Evolutionary conservation across 2,113 vertebrate genomes (phyloP).

Genomic region (Electrona antarctica): DNA sequence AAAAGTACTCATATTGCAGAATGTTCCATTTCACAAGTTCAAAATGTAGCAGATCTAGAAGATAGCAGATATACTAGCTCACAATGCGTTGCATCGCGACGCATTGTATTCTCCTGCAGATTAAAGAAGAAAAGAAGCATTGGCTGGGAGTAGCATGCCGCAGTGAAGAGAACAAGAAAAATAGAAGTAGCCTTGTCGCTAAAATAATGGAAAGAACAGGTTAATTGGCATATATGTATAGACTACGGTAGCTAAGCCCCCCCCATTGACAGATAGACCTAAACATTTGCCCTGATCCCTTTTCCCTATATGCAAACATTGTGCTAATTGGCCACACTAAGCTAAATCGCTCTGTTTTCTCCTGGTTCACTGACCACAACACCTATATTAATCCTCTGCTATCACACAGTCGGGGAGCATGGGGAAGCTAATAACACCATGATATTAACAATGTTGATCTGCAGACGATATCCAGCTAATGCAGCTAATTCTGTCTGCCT

Average conservation of each 20-base stretch:
- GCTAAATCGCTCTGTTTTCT: conserved; percentile 52
- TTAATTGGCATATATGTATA: neutral
- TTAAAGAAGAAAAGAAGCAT: neutral
- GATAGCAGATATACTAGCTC: no score
- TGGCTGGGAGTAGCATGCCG: neutral
- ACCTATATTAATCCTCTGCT: conserved; percentile 66
- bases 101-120: no score
- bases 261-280: conserved; percentile 45
- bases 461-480: conserved; percentile 58
- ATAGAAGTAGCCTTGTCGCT: no score
- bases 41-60: no score
- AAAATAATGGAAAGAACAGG: no score
- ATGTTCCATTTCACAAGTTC: no score
- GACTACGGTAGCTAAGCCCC: neutral
- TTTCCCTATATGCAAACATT: conserved; percentile 51
- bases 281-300: conserved; percentile 48
- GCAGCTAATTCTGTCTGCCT: conserved; percentile 53
- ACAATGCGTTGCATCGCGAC: no score
- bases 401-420: conserved; percentile 61
- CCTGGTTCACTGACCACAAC: conserved; percentile 60
- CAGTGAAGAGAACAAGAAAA: no score
- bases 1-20: no score
- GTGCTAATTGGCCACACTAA: conserved; percentile 62
- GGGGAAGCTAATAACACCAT: conserved; percentile 65
- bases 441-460: conserved; percentile 70